Conservation (phyloP, 1,140 invertebrate genomes). For the Glossosoma conforme region DNA sequence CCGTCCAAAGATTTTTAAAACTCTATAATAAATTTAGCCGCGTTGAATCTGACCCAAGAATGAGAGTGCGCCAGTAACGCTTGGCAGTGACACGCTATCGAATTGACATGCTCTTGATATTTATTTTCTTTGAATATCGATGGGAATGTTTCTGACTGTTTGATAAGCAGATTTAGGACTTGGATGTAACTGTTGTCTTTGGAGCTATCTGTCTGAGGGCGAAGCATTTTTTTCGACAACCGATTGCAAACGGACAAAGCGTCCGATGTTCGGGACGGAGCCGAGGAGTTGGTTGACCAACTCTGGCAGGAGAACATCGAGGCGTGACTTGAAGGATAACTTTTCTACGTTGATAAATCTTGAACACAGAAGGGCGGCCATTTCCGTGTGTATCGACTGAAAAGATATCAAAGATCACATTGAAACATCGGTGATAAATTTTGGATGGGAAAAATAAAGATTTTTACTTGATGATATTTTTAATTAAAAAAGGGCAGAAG, state of each 20-base stretch:
- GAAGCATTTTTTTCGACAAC: no score
- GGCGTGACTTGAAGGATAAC: slow-evolving; percentile 57
- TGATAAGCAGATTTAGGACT: slow-evolving; percentile 50
- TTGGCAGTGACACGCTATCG: slow-evolving; percentile 70
- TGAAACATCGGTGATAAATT: no score
- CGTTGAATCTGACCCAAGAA: slow-evolving; percentile 65
- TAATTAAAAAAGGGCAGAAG: no score
- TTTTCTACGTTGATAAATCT: slow-evolving; percentile 70
- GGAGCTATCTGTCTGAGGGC: slow-evolving; percentile 47
- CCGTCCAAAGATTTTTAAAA: slow-evolving; percentile 61
- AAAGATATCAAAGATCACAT: slow-evolving; percentile 41
- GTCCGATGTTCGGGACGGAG: slow-evolving; percentile 32
- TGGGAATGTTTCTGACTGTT: slow-evolving; percentile 48
- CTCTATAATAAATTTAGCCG: slow-evolving; percentile 68
- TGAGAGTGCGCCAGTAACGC: slow-evolving; percentile 56
- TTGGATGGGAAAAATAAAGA: no score
- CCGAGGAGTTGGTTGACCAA: slow-evolving; percentile 44
- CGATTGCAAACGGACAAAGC: slow-evolving; percentile 41
- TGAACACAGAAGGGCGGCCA: slow-evolving; percentile 60
- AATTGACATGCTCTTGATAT: slow-evolving; percentile 44
- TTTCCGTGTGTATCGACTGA: slow-evolving; percentile 50
- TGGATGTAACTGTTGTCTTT: slow-evolving; percentile 54
- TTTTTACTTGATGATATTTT: no score
- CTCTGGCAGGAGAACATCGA: slow-evolving; percentile 54
- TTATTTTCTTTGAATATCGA: slow-evolving; percentile 41